These are phyloP conservation scores for Meloidogyne exigua DNA, from an alignment of 1,140 invertebrate genomes.

Conservation along the genomic window DNA sequence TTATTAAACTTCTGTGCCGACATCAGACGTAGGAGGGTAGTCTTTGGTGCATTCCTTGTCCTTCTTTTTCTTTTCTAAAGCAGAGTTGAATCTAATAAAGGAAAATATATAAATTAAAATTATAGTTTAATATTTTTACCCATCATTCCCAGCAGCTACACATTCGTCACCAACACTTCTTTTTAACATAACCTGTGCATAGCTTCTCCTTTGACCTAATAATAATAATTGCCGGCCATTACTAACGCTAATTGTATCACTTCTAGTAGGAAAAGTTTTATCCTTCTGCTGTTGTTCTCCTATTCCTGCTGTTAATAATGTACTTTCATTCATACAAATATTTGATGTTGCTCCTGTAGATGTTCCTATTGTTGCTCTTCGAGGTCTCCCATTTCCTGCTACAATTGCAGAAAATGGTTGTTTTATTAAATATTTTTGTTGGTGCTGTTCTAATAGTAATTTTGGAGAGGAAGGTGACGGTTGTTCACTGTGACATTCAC, in stretches of 20 bases:
- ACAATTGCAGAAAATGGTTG: constrained; percentile 33
- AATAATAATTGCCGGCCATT: neutral
- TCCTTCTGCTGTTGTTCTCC: neutral
- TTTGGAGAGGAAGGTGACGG: neutral
- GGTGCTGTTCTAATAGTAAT: neutral
- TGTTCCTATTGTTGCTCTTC: constrained; percentile 25
- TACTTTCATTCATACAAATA: neutral
- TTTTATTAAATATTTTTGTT: neutral
- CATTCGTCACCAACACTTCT: neutral
- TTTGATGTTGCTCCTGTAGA: neutral
- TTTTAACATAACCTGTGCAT: constrained; percentile 1
- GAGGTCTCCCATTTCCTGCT: constrained; percentile 23
- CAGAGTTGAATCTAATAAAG: neutral
- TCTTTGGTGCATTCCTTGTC: neutral
- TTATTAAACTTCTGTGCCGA: neutral
- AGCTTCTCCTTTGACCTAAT: neutral
- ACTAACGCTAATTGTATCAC: neutral
- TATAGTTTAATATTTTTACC: neutral
- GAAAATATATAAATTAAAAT: too few species aligned
- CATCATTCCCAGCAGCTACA: neutral
- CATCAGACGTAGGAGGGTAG: neutral
- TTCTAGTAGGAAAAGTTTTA: neutral
- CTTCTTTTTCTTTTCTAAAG: neutral
- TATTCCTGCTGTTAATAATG: neutral
- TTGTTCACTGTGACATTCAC: constrained; percentile 1